phyloP scores from a whole-genome alignment of 2,888 invertebrate species.

The Glyphotaelius pellucidus region DNA sequence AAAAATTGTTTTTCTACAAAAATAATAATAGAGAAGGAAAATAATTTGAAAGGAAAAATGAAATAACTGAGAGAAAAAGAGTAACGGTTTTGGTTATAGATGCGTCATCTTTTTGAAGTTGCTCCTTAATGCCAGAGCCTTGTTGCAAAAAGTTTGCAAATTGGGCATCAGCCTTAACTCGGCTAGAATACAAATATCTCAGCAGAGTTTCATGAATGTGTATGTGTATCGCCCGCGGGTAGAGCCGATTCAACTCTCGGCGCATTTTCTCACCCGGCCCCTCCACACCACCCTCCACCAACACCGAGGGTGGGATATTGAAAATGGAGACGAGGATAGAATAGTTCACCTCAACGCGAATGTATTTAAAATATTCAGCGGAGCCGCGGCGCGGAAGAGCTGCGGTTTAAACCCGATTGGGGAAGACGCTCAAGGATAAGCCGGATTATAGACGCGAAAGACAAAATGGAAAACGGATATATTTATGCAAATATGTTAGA shows the following conservation, averaged over 20 bases:
- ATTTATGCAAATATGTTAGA: background rate
- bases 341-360: slow-evolving; percentile 41
- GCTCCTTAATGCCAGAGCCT: background rate
- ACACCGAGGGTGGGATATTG: slow-evolving; percentile 25
- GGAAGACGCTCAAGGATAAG: slow-evolving; percentile 33
- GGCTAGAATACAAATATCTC: slow-evolving; percentile 29
- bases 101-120: background rate
- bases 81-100: background rate
- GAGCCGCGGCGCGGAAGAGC: background rate
- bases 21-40: background rate
- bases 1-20: background rate
- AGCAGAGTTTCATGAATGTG: slow-evolving; percentile 24
- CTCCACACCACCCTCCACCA: background rate
- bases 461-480: background rate
- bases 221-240: slow-evolving; percentile 34
- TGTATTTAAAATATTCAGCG: slow-evolving; percentile 43
- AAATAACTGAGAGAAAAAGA: background rate
- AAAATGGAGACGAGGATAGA: slow-evolving; percentile 36
- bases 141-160: slow-evolving; percentile 35
- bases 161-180: background rate
- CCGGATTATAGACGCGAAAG: slow-evolving; percentile 24
- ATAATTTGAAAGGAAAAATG: background rate
- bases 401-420: slow-evolving; percentile 45
- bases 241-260: slow-evolving; percentile 23
- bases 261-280: background rate